A percentile compares a stretch with the other conserved stretches of the same genome.
Conservation (phyloP, 2,797 vertebrate genomes). For the Synaphobranchus kaupii region DNA sequence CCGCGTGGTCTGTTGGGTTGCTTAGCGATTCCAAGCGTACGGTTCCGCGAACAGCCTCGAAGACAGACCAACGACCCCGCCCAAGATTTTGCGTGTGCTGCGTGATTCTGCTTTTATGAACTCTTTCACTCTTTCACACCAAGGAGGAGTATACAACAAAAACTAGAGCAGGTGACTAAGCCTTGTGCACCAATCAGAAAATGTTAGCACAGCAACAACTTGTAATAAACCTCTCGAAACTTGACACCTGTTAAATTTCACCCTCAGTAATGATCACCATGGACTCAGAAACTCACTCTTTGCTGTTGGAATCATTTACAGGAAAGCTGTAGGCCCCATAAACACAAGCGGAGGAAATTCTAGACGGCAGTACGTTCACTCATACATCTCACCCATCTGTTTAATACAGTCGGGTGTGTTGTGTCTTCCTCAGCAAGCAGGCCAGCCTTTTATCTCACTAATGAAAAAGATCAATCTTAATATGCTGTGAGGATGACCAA, state of each 20-base stretch:
- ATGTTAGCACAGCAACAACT: not conserved
- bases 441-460: not conserved
- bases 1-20: not conserved
- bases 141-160: not conserved
- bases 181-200: not conserved
- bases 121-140: not conserved
- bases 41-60: not conserved
- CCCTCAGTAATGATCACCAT: not conserved
- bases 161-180: not conserved
- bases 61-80: not conserved
- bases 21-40: not conserved
- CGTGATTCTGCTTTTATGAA: not conserved
- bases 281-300: not conserved
- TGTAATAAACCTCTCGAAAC: not conserved
- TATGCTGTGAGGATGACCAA: constrained; percentile 14
- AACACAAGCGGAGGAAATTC: not conserved
- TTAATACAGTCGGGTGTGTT: not conserved
- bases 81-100: not conserved
- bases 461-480: constrained; percentile 15
- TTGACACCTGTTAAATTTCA: not conserved
- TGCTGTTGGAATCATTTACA: not conserved
- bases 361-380: not conserved
- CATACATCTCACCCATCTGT: not conserved
- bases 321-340: not conserved
- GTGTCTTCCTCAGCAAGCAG: not conserved